Evolutionary conservation across 2,113 vertebrate genomes (phyloP), one percentile per base, ranked within the genome.

Genomic region (Chaetops frenatus): DNA sequence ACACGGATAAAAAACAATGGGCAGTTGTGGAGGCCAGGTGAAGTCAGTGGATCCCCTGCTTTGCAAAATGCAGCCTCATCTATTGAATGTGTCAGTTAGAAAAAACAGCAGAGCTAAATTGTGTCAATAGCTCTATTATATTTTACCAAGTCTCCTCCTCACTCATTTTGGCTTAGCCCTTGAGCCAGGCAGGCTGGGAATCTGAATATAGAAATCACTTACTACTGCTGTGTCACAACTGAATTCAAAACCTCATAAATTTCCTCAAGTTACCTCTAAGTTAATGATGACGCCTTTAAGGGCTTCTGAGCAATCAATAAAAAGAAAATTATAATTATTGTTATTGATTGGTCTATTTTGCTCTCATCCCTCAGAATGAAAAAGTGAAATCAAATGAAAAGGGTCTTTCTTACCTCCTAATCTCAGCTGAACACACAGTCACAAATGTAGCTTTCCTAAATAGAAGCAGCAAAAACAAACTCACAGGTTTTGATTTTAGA

Each of bases 261-360:
- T 91, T 86, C 51, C 61, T 88, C 85, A 95, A 77, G 88, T 88
- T 96, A 93, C 88, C 73, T 95, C 91, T 81, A 71, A 97, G 92
- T 89, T 94, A 97, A 97, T 93, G 79, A 95, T 87, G 92, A 81
- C 56, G 88, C 35, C 90, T 96, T 83, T 94, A 90, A 96, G 87
- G 74, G 81, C 42, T 94, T 95, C 83, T 91, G 44, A 92, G 44
- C 69, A 93, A 90, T 92, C 96, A 96, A 96, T 96, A 87, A 76
- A 67, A 86, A 95, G 76, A 97, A 97, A 97, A 97, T 95, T 95
- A 86, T 96, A 96, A 96, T 95, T 97, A 86, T 97, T 97, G 83
- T 86, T 97, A 96, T 96, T 96, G 96, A 97, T 96, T 95, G 78
- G 81, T 50, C 47, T 94, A 33, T 78, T 96, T 88, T 96, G 29